Evolutionary conservation across 2,888 invertebrate species (phyloP), one percentile per base, ranked within the genome.

Genomic region (Hoplodrina ambigua): DNA sequence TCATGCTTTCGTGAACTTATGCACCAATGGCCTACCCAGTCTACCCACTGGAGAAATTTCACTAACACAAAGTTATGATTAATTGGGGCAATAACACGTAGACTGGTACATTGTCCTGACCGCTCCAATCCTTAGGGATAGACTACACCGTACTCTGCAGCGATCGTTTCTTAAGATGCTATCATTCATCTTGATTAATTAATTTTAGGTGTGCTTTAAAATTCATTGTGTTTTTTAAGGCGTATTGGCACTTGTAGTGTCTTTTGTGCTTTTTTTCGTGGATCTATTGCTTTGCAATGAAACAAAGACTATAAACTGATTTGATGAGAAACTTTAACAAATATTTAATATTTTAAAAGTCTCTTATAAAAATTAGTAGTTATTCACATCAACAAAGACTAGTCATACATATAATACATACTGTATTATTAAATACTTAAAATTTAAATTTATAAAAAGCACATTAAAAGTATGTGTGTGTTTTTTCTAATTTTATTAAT

Each of bases 61-160:
- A 94, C 93, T 94, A 93, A 91, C 93, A 91, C 93, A 92, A 95
- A 95, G 90, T 96, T 96, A 94, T 95, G 96, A 96, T 96, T 95
- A 95, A 96, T 95, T 94, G 93, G 89, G 88, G 93, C 91, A 94
- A 95, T 96, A 94, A 93, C 91, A 92, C 89, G 92, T 91, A 91
- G 90, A 90, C 90, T 91, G 89, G 86, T 88, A 93, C 87, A 90
- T 91, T 90, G 91, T 92, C 90, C 86, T 87, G 80, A 77, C 82
- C 78, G 78, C 71, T 73, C 80, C 79, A 77, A 84, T 81, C 83
- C 77, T 72, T 72, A 63, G 81, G 78, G 85, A 75, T 72, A 44
- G 52, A 57, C 75, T 79, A 72, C 54, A 72, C 67, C 59, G 72
- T 61, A 61, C 49, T 69, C 61, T 75, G 70, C 67, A 78, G 50